phyloP scores from a whole-genome alignment of 2,888 invertebrate genomes.

The Coleophora flavipennella region DNA sequence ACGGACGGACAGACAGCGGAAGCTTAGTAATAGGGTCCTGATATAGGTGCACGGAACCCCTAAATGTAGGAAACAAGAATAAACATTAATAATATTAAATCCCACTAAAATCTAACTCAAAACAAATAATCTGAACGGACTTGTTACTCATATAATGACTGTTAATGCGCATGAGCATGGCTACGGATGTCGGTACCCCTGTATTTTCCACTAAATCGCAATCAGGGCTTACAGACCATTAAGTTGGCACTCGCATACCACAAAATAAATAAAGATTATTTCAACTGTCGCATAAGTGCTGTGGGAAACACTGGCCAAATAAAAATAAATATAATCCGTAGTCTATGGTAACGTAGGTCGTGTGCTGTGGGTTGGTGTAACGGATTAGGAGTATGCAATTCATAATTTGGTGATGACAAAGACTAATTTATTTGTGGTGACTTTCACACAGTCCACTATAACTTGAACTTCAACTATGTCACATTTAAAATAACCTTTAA shows the following conservation, averaged over 20 bases:
- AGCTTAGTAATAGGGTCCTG: too few relatives aligned
- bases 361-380: neutral
- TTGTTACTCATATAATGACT: slow-evolving; percentile 11
- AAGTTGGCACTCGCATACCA: slow-evolving; percentile 27
- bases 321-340: too few relatives aligned
- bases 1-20: too few relatives aligned
- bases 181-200: slow-evolving; percentile 35
- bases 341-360: neutral
- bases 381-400: neutral
- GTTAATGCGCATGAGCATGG: slow-evolving; percentile 33
- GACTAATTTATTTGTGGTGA: too few relatives aligned
- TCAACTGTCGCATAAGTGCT: slow-evolving; percentile 47
- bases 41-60: too few relatives aligned
- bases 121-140: neutral
- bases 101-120: too few relatives aligned
- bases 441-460: too few relatives aligned
- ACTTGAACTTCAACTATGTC: too few relatives aligned
- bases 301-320: slow-evolving; percentile 37
- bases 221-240: neutral
- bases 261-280: slow-evolving; percentile 68
- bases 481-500: too few relatives aligned
- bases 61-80: too few relatives aligned
- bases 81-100: too few relatives aligned
- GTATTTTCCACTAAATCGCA: slow-evolving; percentile 17
- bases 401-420: too few relatives aligned